phyloP scores from a whole-genome alignment of 1,140 invertebrate species.

The Zaprionus vittiger region DNA sequence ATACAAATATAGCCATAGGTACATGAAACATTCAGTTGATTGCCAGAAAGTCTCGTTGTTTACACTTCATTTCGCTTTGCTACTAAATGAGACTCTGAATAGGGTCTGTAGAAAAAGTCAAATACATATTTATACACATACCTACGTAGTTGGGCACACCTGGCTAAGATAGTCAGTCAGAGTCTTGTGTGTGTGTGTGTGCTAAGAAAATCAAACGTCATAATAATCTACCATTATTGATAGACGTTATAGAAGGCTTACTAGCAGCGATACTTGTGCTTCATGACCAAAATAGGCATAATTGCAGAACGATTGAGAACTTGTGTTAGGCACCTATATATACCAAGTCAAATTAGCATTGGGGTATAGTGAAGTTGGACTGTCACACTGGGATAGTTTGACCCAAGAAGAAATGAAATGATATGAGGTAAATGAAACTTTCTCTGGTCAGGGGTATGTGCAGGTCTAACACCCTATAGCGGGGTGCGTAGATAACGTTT shows the following conservation, averaged over 20 bases:
- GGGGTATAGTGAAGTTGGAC: background rate
- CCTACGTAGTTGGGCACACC: background rate
- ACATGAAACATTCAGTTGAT: background rate
- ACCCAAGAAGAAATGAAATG: background rate
- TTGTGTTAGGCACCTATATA: background rate
- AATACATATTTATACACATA: background rate
- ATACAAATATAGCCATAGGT: background rate
- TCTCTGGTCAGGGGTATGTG: background rate
- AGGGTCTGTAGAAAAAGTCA: background rate
- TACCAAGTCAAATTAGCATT: background rate
- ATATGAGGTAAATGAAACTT: too few relatives aligned
- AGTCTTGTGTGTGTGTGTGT: background rate
- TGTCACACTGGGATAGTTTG: background rate
- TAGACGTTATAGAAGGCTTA: background rate
- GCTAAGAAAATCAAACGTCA: background rate
- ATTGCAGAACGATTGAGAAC: background rate
- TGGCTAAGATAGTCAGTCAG: background rate
- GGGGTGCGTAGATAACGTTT: background rate
- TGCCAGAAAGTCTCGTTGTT: conserved; percentile 1
- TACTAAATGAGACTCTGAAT: too few relatives aligned
- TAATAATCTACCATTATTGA: background rate
- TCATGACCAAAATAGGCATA: conserved; percentile 1
- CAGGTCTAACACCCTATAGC: background rate
- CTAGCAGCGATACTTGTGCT: background rate
- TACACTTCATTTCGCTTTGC: background rate